These are phyloP conservation scores for Metacarcinus magister DNA, from an alignment of 2,888 invertebrate genomes.

Conservation along the genomic window DNA sequence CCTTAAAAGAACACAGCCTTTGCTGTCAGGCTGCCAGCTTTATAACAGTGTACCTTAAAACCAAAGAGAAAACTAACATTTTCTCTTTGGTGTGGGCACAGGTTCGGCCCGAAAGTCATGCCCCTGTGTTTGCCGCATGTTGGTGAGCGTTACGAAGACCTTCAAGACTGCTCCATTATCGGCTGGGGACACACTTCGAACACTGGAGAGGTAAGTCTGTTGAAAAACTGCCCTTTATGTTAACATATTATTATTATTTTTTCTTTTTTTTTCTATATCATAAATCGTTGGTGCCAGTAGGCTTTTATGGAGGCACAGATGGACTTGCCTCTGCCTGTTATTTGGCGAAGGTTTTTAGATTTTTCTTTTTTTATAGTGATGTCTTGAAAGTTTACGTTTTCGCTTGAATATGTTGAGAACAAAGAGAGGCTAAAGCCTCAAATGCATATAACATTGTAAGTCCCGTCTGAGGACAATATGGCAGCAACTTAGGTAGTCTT, in stretches of 20 bases:
- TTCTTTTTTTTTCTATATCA: too few species aligned
- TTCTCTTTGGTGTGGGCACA: not conserved
- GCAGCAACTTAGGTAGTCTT: too few species aligned
- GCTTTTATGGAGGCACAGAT: too few species aligned
- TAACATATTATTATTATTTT: not conserved
- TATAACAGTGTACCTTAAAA: not conserved
- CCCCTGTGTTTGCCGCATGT: conserved; percentile 90
- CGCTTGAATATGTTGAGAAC: too few species aligned
- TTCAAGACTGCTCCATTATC: conserved; percentile 90
- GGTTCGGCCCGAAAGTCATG: conserved; percentile 89
- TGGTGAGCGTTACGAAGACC: conserved; percentile 86
- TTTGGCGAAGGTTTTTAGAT: too few species aligned
- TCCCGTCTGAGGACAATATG: too few species aligned
- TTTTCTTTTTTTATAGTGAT: too few species aligned
- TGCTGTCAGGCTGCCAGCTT: not conserved
- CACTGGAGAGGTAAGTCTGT: not conserved
- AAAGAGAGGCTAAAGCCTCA: too few species aligned
- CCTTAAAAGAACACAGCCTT: not conserved
- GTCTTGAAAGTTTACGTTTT: too few species aligned
- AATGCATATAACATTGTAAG: too few species aligned
- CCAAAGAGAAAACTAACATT: not conserved
- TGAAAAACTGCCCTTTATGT: not conserved
- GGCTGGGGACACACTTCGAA: conserved; percentile 88
- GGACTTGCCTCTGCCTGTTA: too few species aligned
- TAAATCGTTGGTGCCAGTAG: too few species aligned